Evolutionary conservation across 2,797 vertebrate species (phyloP), one percentile per base, ranked within the genome.

Genomic region (Pristis pectinata): DNA sequence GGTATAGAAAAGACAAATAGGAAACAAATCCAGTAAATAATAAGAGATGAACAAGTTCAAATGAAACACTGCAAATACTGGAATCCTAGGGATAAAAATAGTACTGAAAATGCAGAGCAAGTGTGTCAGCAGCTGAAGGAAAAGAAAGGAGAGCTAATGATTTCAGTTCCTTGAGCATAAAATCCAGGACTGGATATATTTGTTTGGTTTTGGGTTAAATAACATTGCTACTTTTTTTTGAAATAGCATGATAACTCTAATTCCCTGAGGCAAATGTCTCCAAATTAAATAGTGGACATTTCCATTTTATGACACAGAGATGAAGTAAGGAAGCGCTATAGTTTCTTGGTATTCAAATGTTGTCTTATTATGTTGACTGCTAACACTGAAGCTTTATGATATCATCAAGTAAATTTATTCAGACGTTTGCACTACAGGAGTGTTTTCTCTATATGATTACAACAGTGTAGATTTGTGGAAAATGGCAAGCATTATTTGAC

Each of bases 1-100:
- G 49, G 49, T 11, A 8, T 11, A 22, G 41, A 44, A 34, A 30
- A 87, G 53, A 49, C 34, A 53, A 13, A 15, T 89, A 4, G 59
- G 34, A 8, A 89, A 37, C 13, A n/a, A 17, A n/a, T 53, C 17
- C 56, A 22, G 37, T 17, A 59, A n/a, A 87, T 53, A 53, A 27
- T 34, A 80, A 59, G 0, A 87, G 30, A 59, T 56, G 56, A 80
- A 85, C 27, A 91, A 3, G n/a, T 24, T 41, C 37, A 67, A 91
- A 67, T 91, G 34, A 41, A 91, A 67, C 91, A 64, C 59, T 91
- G 87, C n/a, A 67, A 91, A 91, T 41, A 37, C 87, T 91, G 87
- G 59, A 67, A 67, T 91, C 64, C 59, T 74, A 91, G 19, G 37
- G 61, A 67, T 59, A 64, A 91, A 91, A 11, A 91, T 41, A 91